Base-by-base conservation (phyloP, 2,888 invertebrate genomes). In the Lasioglossum figueresi region DNA sequence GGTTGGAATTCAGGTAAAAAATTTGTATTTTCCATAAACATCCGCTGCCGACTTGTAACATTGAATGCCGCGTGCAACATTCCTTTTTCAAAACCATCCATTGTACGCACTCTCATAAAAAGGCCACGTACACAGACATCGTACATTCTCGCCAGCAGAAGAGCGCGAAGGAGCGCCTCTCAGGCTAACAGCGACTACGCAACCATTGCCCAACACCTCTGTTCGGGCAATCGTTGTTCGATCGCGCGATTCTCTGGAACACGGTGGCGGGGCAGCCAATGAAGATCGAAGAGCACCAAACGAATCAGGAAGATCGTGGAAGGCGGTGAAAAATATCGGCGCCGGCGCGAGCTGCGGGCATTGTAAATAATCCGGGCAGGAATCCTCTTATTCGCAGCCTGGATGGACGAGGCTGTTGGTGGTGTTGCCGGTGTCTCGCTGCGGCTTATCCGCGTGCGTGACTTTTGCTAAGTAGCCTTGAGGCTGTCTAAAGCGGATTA, bases 381-480 rank as follows among this genome's bases (percentile, higher is more conserved):
- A 81, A 85, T 85, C 84, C 84, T 84, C 85, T 85, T 85, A 84
- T 70, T 52, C 37, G 63, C 40, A 37, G 72, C 56, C 48, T 52
- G 34, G 83, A 71, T 66, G 70, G 70, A 76, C 48, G 63, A 27
- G 37, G 10, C 8, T 16, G 68, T 2, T 3, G 37, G 10, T 12
- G 34, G 10, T 52, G 52, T 23, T 10, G 19, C 75, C 10, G 52
- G n/a, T 45, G 77, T 76, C 80, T 78, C 76, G 78, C 59, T 27
- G 27, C 59, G 59, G 79, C 52, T 86, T 85, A 76, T 83, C 86
- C 83, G 71, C 80, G 73, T 68, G 88, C 80, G 75, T 84, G 87
- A 78, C 87, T 85, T 83, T 86, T 80, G 80, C 83, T 85, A 77
- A 85, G 85, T 77, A 78, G 86, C 85, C 85, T 86, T 86, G 85